Evolutionary conservation across 2,113 vertebrate genomes (phyloP).

Genomic region (Archilochus colubris): DNA sequence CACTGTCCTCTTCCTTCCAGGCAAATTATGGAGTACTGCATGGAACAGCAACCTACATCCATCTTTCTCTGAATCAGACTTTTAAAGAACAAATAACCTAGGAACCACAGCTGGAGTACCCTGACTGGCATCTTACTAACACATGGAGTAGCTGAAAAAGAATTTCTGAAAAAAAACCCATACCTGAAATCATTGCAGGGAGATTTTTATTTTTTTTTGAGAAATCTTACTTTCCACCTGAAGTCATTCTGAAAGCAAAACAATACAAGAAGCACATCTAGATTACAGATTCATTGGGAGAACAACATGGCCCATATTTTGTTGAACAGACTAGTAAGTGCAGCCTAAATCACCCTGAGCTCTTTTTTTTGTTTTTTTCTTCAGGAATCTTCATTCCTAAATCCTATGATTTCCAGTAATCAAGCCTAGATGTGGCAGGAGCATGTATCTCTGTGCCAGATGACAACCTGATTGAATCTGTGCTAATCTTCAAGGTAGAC

Average conservation of each 20-base stretch:
- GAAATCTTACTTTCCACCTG: neutral
- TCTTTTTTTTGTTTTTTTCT: neutral
- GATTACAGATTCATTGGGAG: neutral
- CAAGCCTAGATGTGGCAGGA: neutral
- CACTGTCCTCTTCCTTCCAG: neutral
- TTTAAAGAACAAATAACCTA: neutral
- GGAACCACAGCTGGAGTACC: neutral
- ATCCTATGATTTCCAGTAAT: neutral
- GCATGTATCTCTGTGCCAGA: neutral
- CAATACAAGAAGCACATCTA: neutral
- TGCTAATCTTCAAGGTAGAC: conserved; percentile 7
- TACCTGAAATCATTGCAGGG: neutral
- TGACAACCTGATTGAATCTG: neutral
- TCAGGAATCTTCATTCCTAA: neutral
- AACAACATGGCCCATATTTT: neutral
- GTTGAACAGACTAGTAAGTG: neutral
- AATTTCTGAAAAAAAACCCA: neutral
- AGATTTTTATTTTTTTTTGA: neutral
- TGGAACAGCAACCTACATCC: neutral
- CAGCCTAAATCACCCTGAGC: neutral
- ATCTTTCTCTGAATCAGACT: neutral
- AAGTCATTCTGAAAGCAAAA: neutral
- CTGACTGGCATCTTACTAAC: neutral
- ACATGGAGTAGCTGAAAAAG: neutral
- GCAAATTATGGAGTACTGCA: neutral